Evolutionary conservation across 2,888 invertebrate genomes (phyloP).

Genomic region (Acleris holmiana): DNA sequence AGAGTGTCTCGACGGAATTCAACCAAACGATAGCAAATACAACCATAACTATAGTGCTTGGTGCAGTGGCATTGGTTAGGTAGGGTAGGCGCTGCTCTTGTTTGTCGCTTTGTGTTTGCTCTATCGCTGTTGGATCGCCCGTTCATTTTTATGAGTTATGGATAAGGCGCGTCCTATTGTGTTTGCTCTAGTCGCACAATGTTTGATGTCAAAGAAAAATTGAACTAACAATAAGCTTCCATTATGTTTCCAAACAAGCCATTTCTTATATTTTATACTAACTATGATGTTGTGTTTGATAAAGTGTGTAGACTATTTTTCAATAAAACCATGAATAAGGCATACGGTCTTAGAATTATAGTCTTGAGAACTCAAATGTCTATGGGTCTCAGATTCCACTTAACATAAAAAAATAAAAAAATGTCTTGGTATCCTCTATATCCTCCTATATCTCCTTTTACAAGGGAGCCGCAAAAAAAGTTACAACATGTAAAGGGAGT

Average conservation of each 20-base stretch:
- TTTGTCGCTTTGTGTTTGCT: slow-evolving; percentile 67
- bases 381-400: no score
- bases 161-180: slow-evolving; percentile 67
- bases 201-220: slow-evolving; percentile 53
- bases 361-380: no score
- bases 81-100: slow-evolving; percentile 48
- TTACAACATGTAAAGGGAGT: no score
- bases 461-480: no score
- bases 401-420: no score
- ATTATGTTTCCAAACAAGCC: background rate
- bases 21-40: background rate
- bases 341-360: no score
- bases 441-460: no score
- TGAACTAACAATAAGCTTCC: slow-evolving; percentile 32
- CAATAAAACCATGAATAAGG: no score
- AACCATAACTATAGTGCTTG: slow-evolving; percentile 7
- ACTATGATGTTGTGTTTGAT: no score
- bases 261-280: no score
- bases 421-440: no score
- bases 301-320: no score
- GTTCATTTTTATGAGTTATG: slow-evolving; percentile 81
- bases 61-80: slow-evolving; percentile 1
- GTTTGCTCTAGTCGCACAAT: slow-evolving; percentile 66
- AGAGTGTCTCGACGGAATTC: slow-evolving; percentile 1
- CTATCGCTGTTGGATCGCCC: slow-evolving; percentile 63